Evolutionary conservation across 2,888 invertebrate genomes (phyloP).

Genomic region (Anorthoa munda): DNA sequence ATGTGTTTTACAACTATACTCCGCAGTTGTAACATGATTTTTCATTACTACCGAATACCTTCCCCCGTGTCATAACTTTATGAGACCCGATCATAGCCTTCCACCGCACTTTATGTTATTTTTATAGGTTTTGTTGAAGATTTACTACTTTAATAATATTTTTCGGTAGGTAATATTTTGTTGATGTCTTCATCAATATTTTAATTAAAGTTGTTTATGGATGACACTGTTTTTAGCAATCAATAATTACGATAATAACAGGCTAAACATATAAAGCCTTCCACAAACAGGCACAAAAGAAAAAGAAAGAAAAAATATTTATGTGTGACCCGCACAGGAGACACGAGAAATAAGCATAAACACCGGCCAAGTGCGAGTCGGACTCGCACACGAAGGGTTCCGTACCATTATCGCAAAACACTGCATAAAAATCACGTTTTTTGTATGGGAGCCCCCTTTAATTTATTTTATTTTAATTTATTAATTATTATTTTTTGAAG

Average conservation of each 20-base stretch:
- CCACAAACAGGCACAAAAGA: too few species aligned
- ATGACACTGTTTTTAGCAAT: too few species aligned
- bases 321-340: too few species aligned
- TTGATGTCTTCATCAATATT: slow-evolving; percentile 34
- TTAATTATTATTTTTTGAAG: too few species aligned
- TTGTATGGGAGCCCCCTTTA: too few species aligned
- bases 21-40: slow-evolving; percentile 77
- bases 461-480: too few species aligned
- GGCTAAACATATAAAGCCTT: background rate
- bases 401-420: too few species aligned
- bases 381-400: too few species aligned
- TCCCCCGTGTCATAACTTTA: slow-evolving; percentile 65
- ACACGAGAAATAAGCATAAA: too few species aligned
- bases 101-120: slow-evolving; percentile 47
- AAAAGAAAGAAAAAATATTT: too few species aligned
- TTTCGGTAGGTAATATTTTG: slow-evolving; percentile 18
- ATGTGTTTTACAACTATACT: slow-evolving; percentile 79
- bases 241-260: background rate
- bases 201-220: slow-evolving; percentile 20
- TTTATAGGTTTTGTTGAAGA: slow-evolving; percentile 56
- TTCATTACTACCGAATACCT: slow-evolving; percentile 78
- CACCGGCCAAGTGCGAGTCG: too few species aligned
- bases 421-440: too few species aligned
- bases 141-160: slow-evolving; percentile 59
- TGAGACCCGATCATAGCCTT: slow-evolving; percentile 61